A percentile compares a stretch with the other conserved stretches of the same genome.
phyloP scores from a whole-genome alignment of 2,888 invertebrate species.

The Pegoplata infirma region DNA sequence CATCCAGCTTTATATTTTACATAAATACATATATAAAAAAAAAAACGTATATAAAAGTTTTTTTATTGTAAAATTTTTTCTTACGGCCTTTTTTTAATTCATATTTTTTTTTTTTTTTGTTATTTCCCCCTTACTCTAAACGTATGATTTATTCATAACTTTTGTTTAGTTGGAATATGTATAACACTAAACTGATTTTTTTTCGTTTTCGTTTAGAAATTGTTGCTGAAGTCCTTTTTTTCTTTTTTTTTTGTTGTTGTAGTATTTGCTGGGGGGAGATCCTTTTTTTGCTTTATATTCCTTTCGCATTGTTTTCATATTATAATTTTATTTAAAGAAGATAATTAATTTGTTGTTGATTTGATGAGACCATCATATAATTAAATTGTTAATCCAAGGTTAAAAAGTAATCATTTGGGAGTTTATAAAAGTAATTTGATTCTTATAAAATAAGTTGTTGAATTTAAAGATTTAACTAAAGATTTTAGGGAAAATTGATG shows the following conservation, averaged over 20 bases:
- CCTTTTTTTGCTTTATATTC: not conserved
- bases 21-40: slow-evolving; percentile 24
- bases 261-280: not conserved
- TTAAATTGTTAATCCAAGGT: not conserved
- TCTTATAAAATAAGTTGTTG: too few relatives aligned
- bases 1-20: slow-evolving; percentile 67
- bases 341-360: not conserved
- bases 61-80: not conserved
- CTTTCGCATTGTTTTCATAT: not conserved
- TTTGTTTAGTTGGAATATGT: slow-evolving; percentile 10
- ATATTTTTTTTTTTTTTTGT: slow-evolving; percentile 19
- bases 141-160: slow-evolving; percentile 59
- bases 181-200: slow-evolving; percentile 35
- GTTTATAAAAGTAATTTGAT: not conserved
- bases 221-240: not conserved
- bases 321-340: not conserved
- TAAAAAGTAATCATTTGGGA: not conserved
- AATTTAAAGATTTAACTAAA: too few relatives aligned
- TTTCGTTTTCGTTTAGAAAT: slow-evolving; percentile 14
- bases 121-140: not conserved
- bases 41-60: not conserved
- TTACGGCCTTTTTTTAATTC: slow-evolving; percentile 39
- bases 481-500: too few relatives aligned
- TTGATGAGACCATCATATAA: not conserved
- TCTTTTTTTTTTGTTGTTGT: not conserved